Evolutionary conservation across 2,888 invertebrate species (phyloP).

Genomic region (Odontothrips loti): DNA sequence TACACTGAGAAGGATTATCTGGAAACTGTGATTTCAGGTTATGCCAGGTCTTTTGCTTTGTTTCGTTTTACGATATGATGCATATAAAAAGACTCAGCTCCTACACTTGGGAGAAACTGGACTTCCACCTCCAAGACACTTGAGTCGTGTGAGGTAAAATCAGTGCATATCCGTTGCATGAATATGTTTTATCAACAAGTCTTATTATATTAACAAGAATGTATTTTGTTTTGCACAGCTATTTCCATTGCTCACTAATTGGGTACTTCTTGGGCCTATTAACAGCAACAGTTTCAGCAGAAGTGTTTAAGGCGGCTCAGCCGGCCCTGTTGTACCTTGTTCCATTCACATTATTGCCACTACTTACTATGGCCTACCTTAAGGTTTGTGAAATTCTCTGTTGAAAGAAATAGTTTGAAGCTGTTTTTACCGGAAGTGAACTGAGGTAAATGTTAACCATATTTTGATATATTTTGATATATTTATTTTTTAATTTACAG

Average conservation of each 20-base stretch:
- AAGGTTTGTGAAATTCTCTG: constrained; percentile 60
- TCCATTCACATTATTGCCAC: constrained; percentile 92
- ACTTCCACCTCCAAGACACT: constrained; percentile 54
- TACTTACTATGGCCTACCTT: constrained; percentile 95
- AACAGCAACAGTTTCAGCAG: constrained; percentile 95
- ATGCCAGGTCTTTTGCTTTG: constrained; percentile 95
- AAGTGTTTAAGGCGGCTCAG: constrained; percentile 97
- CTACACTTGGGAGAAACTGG: constrained; percentile 57
- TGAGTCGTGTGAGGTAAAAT: constrained; percentile 46
- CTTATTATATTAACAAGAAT: neutral
- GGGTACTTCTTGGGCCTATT: constrained; percentile 95
- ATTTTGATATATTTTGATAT: neutral
- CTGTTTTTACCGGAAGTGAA: neutral
- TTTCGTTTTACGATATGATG: constrained; percentile 95
- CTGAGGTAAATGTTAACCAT: neutral
- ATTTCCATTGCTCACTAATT: constrained; percentile 97
- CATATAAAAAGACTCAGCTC: constrained; percentile 88
- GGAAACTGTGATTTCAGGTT: constrained; percentile 52
- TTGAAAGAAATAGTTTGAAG: neutral
- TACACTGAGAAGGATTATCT: too few species aligned
- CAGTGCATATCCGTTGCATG: neutral
- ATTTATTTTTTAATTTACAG: constrained; percentile 52
- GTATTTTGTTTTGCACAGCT: constrained; percentile 53
- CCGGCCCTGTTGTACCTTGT: constrained; percentile 95
- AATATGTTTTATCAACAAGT: neutral